A percentile compares a stretch with the other conserved stretches of the same genome.
Evolutionary conservation across 2,113 vertebrate species (phyloP).

Genomic region (Mastomys natalensis): DNA sequence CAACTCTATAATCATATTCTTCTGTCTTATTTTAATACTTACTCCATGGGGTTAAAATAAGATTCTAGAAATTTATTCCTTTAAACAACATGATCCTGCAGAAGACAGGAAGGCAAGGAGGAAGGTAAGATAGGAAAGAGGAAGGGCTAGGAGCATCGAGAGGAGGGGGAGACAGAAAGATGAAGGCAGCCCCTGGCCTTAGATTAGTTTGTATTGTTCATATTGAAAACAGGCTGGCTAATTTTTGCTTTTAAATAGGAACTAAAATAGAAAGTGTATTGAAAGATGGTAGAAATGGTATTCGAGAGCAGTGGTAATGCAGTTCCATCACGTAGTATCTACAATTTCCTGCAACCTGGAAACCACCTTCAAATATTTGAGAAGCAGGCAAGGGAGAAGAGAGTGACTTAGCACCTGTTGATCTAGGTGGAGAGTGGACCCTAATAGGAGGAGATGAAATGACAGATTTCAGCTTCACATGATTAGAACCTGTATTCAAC

Average conservation of each 20-base stretch:
- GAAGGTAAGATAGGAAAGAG: too few relatives aligned
- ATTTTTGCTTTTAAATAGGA: background rate
- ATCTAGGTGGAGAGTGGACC: background rate
- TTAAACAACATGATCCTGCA: background rate
- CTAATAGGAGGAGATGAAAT: background rate
- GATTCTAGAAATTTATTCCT: background rate
- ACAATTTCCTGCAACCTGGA: background rate
- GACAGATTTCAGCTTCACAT: constrained; percentile 18
- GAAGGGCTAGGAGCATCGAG: fast-evolving
- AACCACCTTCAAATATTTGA: background rate
- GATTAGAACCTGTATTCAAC: background rate
- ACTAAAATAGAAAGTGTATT: background rate
- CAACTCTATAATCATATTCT: background rate
- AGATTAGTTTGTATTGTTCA: background rate
- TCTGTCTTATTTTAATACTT: background rate
- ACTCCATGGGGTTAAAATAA: background rate
- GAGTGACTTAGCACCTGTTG: background rate
- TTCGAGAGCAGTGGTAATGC: background rate
- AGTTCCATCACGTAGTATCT: background rate
- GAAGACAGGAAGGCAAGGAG: background rate
- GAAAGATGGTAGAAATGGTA: background rate
- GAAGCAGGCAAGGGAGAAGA: background rate
- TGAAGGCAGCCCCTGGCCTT: background rate
- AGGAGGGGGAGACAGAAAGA: background rate
- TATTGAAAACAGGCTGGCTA: background rate